Conservation (phyloP, 2,888 invertebrate genomes). For the Coronaproctus castanopsis region DNA sequence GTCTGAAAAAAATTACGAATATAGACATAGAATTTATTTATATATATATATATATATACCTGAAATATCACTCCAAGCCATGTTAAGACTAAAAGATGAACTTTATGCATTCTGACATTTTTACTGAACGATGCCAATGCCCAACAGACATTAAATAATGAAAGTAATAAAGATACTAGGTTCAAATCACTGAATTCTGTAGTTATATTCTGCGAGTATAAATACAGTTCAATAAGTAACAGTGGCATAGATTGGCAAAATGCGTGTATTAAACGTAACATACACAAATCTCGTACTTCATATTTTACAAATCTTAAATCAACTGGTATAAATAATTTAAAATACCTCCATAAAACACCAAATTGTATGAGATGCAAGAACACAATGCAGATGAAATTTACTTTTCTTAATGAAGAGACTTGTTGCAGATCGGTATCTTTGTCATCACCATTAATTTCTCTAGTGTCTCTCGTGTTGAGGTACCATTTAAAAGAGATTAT, state of each 20-base stretch:
- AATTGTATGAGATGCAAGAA: constrained; percentile 44
- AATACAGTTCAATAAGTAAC: constrained; percentile 58
- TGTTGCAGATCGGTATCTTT: constrained; percentile 2
- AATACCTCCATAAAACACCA: constrained; percentile 55
- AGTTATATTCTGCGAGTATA: constrained; percentile 31
- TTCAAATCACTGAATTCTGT: constrained; percentile 49
- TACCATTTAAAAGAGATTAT: constrained; percentile 55
- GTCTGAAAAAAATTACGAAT: too few species aligned
- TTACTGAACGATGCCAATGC: constrained; percentile 76
- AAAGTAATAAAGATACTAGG: constrained; percentile 57
- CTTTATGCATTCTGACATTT: constrained; percentile 58
- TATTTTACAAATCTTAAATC: constrained; percentile 62
- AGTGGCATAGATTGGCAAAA: constrained; percentile 78
- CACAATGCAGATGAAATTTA: constrained; percentile 17
- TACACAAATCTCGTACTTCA: constrained; percentile 48
- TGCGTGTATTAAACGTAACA: constrained; percentile 64
- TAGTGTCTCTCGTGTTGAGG: constrained; percentile 27
- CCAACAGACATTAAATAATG: constrained; percentile 74
- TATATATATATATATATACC: constrained; percentile 24
- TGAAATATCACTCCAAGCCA: constrained; percentile 66
- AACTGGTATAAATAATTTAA: constrained; percentile 62
- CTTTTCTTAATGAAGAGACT: constrained; percentile 14
- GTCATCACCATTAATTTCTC: constrained; percentile 8
- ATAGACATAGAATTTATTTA: too few species aligned
- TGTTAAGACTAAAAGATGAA: constrained; percentile 60